Evolutionary conservation across 2,113 vertebrate species (phyloP), one percentile per base, ranked within the genome.

Genomic region (Nothocercus nigrocapillus): DNA sequence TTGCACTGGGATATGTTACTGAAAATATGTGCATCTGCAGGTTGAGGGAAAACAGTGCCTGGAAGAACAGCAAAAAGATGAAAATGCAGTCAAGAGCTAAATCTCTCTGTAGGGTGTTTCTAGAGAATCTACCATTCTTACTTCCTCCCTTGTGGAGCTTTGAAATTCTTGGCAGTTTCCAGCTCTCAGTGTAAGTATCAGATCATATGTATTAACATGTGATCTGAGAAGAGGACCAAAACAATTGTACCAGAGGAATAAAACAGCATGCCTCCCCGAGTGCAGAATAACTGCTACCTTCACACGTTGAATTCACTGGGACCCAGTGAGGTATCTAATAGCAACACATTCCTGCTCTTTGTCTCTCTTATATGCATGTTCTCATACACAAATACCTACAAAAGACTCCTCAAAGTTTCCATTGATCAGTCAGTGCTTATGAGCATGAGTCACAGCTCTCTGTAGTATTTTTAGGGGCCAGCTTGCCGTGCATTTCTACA

Each of bases 81-180:
- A 93, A 90, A 94, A 85, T n/a, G 51, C 53, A 88, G 13, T 32
- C 25, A 78, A 59, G 34, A 93, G 56, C 32, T 88, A 83, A 93
- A 72, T 79, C 38, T 78, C 84, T 83, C 90, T 69, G 82, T 38
- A 79, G 62, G 62, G 59, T 86, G 36, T 86, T 96, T 79, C 74
- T 92, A 85, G n/a, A 30, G 13, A 67, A 93, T 76, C 73, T 82
- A 44, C 42, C 22, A 53, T 58, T 92, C 51, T 83, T 75, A 56
- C 38, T 72, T 86, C 56, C 38, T 88, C 19, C 51, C 51, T 93
- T 22, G 42, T 0, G 32, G 47, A 68, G 80, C 85, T 94, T 90
- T 93, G 73, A 96, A 93, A 94, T 88, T 77, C 87, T 67, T 68
- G 58, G 73, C 62, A 64, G 64, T 93, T 95, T 88, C 64, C 42